Base-by-base conservation (phyloP, 2,888 invertebrate genomes). In the Caenorhabditis afra region DNA sequence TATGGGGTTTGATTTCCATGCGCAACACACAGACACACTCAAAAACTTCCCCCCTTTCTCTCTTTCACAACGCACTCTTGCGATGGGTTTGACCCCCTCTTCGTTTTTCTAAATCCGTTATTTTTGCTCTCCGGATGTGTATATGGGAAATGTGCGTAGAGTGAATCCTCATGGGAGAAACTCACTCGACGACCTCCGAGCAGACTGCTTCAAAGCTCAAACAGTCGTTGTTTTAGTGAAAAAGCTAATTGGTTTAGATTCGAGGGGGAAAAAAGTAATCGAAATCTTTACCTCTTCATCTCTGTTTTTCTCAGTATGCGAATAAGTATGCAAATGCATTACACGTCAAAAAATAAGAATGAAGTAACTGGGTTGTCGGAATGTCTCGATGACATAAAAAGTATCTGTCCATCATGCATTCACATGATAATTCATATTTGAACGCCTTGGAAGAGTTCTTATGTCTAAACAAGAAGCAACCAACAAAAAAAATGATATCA, bases 351-450 rank as follows among this genome's bases (percentile, higher is more conserved):
- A n/a, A n/a, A n/a, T n/a, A n/a, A n/a, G n/a, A n/a, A n/a, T n/a
- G n/a, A 39, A 41, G 49, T 23, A 50, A 53, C 58, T 44, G 49
- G 22, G 41, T 52, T 23, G n/a, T n/a, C n/a, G n/a, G n/a, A n/a
- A n/a, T 39, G 23, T 67, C 39, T 39, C 7, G 8, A 45, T 45
- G 55, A 45, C 45, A 58, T 20, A 58, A 29, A 70, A 53, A 53
- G 14, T 10, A 35, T 35, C 37, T 61, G 59, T 61, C 70, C 37
- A 71, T 71, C 71, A 62, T 62, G 10, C 23, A 71, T 62, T 71
- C 57, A 71, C 70, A 64, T 71, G 57, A 64, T 64, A 62, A 62
- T 71, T 71, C 71, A 71, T 71, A 64, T 41, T 71, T 71, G 71
- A 71, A 71, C 71, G 71, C 12, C 47, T 18, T 52, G 14, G 35